Conservation (phyloP, 2,888 invertebrate species). For the Drosophila merina region DNA sequence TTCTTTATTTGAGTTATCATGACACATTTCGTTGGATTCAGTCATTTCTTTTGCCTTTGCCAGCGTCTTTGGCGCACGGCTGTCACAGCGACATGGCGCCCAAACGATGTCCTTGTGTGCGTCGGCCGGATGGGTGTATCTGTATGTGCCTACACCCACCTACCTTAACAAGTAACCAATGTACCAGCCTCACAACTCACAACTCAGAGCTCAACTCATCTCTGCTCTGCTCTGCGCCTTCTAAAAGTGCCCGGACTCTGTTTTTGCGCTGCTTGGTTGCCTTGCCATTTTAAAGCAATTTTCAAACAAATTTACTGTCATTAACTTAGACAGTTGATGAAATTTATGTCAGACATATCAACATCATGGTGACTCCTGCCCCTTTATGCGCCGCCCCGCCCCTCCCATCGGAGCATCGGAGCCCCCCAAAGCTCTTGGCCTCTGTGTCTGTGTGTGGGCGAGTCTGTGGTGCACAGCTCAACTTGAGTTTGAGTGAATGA, state of each 20-base stretch:
- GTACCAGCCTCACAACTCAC: slow-evolving; percentile 21
- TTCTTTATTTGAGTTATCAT: slow-evolving; percentile 80
- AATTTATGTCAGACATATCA: slow-evolving; percentile 80
- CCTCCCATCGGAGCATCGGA: not conserved
- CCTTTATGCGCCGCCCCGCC: slow-evolving; percentile 5
- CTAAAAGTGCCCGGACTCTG: slow-evolving; percentile 51
- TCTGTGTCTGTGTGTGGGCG: slow-evolving; percentile 49
- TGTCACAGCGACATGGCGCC: slow-evolving; percentile 75
- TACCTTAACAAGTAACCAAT: slow-evolving; percentile 56
- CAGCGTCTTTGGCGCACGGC: slow-evolving; percentile 71
- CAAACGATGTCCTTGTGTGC: slow-evolving; percentile 44
- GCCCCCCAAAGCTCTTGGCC: slow-evolving; percentile 5
- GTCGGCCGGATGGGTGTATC: slow-evolving; percentile 4
- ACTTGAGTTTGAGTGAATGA: slow-evolving; percentile 75
- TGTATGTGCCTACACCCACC: slow-evolving; percentile 29
- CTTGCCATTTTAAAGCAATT: slow-evolving; percentile 80
- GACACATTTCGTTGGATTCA: slow-evolving; percentile 80
- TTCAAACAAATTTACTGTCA: slow-evolving; percentile 79
- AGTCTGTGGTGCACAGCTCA: slow-evolving; percentile 45
- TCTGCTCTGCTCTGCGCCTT: slow-evolving; percentile 30
- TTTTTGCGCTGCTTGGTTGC: slow-evolving; percentile 75
- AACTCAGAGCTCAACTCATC: slow-evolving; percentile 6
- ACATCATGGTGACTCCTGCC: slow-evolving; percentile 59
- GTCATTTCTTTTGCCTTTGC: slow-evolving; percentile 71
- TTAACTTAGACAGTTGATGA: slow-evolving; percentile 80